Base-by-base conservation (phyloP, 2,888 invertebrate genomes). In the Hirtodrosophila cameraria region DNA sequence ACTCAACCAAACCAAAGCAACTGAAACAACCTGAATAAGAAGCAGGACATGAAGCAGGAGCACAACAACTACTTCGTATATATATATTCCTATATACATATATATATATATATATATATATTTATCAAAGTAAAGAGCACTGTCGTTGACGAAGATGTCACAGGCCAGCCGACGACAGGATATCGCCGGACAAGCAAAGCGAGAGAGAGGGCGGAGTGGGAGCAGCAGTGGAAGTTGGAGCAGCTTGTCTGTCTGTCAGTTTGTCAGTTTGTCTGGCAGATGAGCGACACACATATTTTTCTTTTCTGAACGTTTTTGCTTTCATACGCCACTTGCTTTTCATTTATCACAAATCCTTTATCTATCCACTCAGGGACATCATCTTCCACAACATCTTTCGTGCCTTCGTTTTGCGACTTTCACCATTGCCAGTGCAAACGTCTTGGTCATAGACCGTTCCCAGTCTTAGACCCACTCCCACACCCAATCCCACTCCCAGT, bases 281-380 rank as follows among this genome's bases (percentile, higher is more conserved):
- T 42, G 68, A 18, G 35, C 69, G 62, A 70, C 71, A 76, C 62
- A 75, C 57, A 76, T 65, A 70, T 70, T 71, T 61, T 62, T 64
- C 54, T 48, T 42, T 68, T 74, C 66, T 68, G 41, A 55, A 41
- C 55, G 54, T 64, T 66, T 68, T 71, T 71, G 73, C 79, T 71
- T 82, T 80, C 75, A 78, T 80, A 83, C 78, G 81, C 74, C 71
- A 78, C 74, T 81, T 86, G 79, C 77, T 81, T 79, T 83, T 84
- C 81, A 84, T 86, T 86, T 86, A 79, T 81, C 84, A 81, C 78
- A 83, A 84, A 86, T 79, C 79, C 84, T 80, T 83, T 83, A 83
- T 80, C 83, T 85, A 80, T 83, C 75, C 78, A 83, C 83, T 85
- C 65, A 72, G 67, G 61, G 77, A 79, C 82, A 71, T 76, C 80